These are phyloP conservation scores for Corythornis cristatus DNA, from an alignment of 2,113 vertebrate species.

Conservation along the genomic window DNA sequence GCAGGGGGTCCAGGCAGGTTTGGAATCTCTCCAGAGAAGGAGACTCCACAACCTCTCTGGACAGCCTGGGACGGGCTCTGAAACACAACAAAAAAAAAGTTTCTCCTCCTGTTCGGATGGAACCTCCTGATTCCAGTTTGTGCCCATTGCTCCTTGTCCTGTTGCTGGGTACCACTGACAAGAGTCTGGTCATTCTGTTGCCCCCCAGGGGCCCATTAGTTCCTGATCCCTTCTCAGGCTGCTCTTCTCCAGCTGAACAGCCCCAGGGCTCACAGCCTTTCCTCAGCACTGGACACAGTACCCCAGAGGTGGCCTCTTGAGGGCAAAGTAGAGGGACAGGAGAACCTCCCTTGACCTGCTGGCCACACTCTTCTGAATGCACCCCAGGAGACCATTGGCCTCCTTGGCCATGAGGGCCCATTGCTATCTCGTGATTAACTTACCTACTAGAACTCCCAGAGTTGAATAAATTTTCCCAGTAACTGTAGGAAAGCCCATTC, in stretches of 20 bases:
- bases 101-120: no score
- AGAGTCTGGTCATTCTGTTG: no score
- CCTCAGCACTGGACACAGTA: not conserved
- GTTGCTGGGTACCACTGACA: no score
- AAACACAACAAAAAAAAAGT: not conserved
- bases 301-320: not conserved
- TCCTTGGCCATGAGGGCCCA: not conserved
- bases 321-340: not conserved
- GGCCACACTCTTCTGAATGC: not conserved
- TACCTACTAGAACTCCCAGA: not conserved
- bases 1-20: no score
- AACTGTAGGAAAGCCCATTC: not conserved
- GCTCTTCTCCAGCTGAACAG: not conserved
- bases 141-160: no score
- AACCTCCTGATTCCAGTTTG: no score
- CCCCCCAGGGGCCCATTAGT: no score
- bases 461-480: not conserved
- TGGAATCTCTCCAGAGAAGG: no score
- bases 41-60: not conserved
- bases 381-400: not conserved
- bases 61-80: not conserved
- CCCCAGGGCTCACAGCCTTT: not conserved
- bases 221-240: not conserved
- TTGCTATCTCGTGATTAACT: not conserved
- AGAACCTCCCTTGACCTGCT: not conserved